These are phyloP conservation scores for Gymnarchus niloticus DNA, from an alignment of 2,113 vertebrate genomes.

Conservation along the genomic window DNA sequence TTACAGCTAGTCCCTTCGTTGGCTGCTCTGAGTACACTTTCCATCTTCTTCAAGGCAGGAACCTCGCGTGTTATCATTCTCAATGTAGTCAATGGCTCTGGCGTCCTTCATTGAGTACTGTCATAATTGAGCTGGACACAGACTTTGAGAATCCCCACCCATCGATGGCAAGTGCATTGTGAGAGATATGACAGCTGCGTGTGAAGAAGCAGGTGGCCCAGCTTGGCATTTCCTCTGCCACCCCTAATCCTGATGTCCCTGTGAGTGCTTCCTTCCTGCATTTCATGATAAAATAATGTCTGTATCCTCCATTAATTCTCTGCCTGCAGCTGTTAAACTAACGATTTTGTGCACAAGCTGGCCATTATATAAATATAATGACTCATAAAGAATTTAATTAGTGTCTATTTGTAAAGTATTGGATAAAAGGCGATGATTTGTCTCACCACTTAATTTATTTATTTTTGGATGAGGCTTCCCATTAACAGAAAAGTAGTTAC, in stretches of 20 bases:
- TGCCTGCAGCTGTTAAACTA: conserved; percentile 3
- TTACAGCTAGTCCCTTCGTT: not conserved
- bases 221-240: not conserved
- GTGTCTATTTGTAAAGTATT: not conserved
- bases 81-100: not conserved
- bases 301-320: not conserved
- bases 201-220: conserved; percentile 9
- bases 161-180: not conserved
- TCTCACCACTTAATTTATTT: not conserved
- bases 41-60: not conserved
- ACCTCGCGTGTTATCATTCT: not conserved
- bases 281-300: conserved; percentile 3
- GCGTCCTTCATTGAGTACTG: not conserved
- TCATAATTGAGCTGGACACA: not conserved
- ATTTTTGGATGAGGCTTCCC: not conserved
- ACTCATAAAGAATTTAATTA: conserved; percentile 13
- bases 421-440: not conserved
- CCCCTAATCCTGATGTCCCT: not conserved
- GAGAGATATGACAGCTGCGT: not conserved
- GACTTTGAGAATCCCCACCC: not conserved
- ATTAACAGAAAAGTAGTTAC: not conserved
- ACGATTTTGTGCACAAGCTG: not conserved
- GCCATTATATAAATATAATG: conserved; percentile 2
- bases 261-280: not conserved
- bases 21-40: not conserved